Conservation (phyloP, 2,113 vertebrate genomes). For the Emberiza fucata region DNA sequence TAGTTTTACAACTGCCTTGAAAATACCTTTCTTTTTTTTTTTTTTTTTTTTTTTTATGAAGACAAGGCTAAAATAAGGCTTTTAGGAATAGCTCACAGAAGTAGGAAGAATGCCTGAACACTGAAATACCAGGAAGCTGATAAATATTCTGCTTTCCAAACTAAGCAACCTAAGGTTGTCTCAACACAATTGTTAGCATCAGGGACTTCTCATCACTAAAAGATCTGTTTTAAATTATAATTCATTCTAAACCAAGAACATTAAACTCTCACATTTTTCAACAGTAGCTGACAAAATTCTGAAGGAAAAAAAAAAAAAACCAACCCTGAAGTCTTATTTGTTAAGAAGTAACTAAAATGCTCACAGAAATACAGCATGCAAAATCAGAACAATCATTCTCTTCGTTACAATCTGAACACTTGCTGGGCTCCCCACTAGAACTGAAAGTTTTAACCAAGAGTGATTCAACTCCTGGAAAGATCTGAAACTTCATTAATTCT, state of each 20-base stretch:
- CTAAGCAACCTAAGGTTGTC: background rate
- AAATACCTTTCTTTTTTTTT: background rate
- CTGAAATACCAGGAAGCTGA: background rate
- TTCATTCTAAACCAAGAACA: background rate
- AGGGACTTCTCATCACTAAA: background rate
- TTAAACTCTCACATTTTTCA: background rate
- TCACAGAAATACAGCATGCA: background rate
- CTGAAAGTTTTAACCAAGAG: background rate
- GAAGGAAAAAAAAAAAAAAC: background rate
- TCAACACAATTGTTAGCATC: background rate
- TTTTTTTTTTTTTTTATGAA: background rate
- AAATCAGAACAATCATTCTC: background rate
- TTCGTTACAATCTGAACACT: background rate
- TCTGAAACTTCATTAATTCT: background rate
- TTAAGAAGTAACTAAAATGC: background rate
- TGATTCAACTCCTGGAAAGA: background rate
- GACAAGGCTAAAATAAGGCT: background rate
- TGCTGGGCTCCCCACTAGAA: background rate
- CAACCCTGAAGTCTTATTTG: background rate
- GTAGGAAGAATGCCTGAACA: background rate
- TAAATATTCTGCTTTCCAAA: background rate
- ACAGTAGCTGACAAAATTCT: background rate
- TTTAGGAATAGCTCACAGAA: background rate
- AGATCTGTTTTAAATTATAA: background rate
- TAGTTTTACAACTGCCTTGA: background rate